Evolutionary conservation across 2,113 vertebrate genomes (phyloP).

Genomic region (Megaceryle torquata): DNA sequence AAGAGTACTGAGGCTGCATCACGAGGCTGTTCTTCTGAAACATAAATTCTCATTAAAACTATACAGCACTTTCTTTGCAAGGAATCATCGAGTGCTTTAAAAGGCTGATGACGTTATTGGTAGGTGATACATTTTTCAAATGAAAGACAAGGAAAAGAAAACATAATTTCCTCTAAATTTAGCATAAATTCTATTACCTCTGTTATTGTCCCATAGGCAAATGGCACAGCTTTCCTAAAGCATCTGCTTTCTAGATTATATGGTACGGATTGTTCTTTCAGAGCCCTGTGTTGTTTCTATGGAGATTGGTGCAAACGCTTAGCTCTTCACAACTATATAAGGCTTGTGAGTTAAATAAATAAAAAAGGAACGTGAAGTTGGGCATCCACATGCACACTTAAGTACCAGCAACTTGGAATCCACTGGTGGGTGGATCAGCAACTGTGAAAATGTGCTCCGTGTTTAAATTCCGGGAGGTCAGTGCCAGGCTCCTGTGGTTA

Average conservation of each 20-base stretch:
- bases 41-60: background rate
- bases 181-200: slow-evolving; percentile 33
- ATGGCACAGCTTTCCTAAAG: background rate
- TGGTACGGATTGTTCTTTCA: background rate
- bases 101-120: slow-evolving; percentile 5
- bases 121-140: slow-evolving; percentile 36
- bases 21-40: background rate
- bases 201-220: slow-evolving; percentile 14
- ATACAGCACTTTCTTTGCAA: background rate
- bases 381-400: background rate
- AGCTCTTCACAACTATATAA: background rate
- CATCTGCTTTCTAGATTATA: slow-evolving; percentile 17
- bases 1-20: background rate
- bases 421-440: fast-evolving
- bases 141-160: slow-evolving; percentile 33
- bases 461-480: background rate
- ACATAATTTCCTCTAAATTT: slow-evolving; percentile 44
- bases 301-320: background rate
- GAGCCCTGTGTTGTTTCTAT: slow-evolving; percentile 30
- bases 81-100: background rate
- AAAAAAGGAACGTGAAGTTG: background rate
- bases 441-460: background rate
- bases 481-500: background rate
- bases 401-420: background rate
- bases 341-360: background rate